phyloP scores from a whole-genome alignment of 2,888 invertebrate genomes.

The Drosophila paranaensis region DNA sequence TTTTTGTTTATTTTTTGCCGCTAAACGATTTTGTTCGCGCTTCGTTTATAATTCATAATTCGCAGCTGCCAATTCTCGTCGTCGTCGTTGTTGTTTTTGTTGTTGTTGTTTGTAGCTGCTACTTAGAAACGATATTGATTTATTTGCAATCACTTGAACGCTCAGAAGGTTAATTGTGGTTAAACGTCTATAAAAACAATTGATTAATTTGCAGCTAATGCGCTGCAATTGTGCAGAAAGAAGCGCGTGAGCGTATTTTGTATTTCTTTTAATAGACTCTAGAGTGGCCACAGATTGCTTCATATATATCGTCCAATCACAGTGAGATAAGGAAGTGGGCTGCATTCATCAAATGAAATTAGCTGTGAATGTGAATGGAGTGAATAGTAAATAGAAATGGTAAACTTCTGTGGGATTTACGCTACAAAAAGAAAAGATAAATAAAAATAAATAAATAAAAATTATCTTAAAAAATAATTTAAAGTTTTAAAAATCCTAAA shows the following conservation, averaged over 20 bases:
- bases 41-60: slow-evolving; percentile 60
- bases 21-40: slow-evolving; percentile 72
- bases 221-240: slow-evolving; percentile 22
- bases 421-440: too few relatives aligned
- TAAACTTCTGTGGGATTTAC: too few relatives aligned
- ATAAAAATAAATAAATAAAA: too few relatives aligned
- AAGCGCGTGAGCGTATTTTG: slow-evolving; percentile 7
- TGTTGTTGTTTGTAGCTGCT: slow-evolving; percentile 11
- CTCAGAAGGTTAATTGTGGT: slow-evolving; percentile 74
- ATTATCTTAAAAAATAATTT: too few relatives aligned
- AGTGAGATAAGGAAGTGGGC: slow-evolving; percentile 52
- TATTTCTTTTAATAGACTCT: background rate
- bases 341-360: slow-evolving; percentile 23
- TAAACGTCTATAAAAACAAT: slow-evolving; percentile 65
- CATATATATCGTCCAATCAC: slow-evolving; percentile 43
- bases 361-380: background rate
- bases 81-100: slow-evolving; percentile 5
- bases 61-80: slow-evolving; percentile 40
- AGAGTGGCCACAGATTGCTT: slow-evolving; percentile 1
- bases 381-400: too few relatives aligned
- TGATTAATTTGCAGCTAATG: slow-evolving; percentile 70
- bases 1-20: slow-evolving; percentile 8
- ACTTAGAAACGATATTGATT: slow-evolving; percentile 60
- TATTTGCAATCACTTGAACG: slow-evolving; percentile 71
- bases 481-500: too few relatives aligned